These are phyloP conservation scores for Cheilosia soror DNA, from an alignment of 2,888 invertebrate genomes.

Conservation along the genomic window DNA sequence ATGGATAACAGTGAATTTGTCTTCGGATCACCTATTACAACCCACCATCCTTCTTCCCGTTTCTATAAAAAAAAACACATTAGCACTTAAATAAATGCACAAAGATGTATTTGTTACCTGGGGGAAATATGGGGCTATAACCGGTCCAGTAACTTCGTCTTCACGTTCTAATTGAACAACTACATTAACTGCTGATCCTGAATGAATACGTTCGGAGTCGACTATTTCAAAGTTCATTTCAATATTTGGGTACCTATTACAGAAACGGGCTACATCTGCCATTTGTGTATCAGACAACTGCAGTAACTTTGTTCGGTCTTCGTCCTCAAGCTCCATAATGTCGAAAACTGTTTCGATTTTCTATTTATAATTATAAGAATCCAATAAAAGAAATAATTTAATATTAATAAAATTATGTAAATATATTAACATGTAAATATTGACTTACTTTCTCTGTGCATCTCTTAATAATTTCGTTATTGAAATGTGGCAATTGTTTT, in stretches of 20 bases:
- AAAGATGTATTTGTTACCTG: conserved; percentile 86
- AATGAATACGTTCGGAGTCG: conserved; percentile 90
- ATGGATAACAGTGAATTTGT: conserved; percentile 97
- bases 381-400: background rate
- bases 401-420: background rate
- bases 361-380: conserved; percentile 77
- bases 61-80: conserved; percentile 85
- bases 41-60: conserved; percentile 98
- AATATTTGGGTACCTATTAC: conserved; percentile 99
- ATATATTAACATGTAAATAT: background rate
- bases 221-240: conserved; percentile 96
- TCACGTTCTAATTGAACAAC: conserved; percentile 97
- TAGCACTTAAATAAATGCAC: background rate
- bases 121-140: conserved; percentile 99
- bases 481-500: conserved; percentile 98
- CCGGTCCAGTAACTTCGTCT: conserved; percentile 98
- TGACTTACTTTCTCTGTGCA: conserved; percentile 90
- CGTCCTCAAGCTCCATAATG: conserved; percentile 93
- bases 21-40: conserved; percentile 98
- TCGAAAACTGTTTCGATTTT: conserved; percentile 90
- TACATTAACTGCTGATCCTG: conserved; percentile 94
- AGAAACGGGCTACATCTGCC: conserved; percentile 99
- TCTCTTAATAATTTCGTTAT: conserved; percentile 92
- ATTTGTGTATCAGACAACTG: conserved; percentile 94
- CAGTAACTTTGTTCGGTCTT: conserved; percentile 90